Evolutionary conservation across 2,113 vertebrate genomes (phyloP), one percentile per base, ranked within the genome.

Genomic region (Panurus biarmicus): DNA sequence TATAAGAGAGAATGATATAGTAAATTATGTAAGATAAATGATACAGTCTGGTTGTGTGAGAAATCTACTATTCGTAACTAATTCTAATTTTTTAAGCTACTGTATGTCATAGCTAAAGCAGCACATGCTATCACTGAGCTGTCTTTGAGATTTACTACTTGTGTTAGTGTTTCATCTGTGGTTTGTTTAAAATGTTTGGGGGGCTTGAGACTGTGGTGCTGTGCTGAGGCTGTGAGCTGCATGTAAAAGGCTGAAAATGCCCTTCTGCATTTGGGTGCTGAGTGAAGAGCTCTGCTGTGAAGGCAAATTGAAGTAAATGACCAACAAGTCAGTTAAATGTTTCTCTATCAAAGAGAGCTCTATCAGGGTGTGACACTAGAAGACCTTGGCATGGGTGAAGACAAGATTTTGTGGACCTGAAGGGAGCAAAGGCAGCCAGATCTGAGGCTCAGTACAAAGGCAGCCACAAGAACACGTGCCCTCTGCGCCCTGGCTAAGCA

Each of bases 41-140:
- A 64, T 88, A 74, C 51, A 95, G 73, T 64, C 62, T 95, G 95
- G 85, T 87, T 89, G 70, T 92, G 91, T 95, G 87, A 96, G 95
- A 91, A 96, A 97, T 96, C 87, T 93, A 95, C 94, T 93, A 93
- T 91, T 93, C 25, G 17, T 88, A 97, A 96, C 90, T 96, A 97
- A 97, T 97, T 96, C 92, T 97, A 97, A 97, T 96, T 96, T 96
- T 94, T 94, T 93, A 94, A 96, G 91, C 51, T 54, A 86, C 84
- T 95, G 89, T 81, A 85, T 92, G 88, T 97, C 92, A 91, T 38
- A 97, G 90, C 95, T 94, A 96, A 97, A 95, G 92, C 84, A 22
- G 96, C 96, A 93, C 90, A 96, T 90, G 86, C 90, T 96, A 97
- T 97, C 95, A 90, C 95, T 58, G 94, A 96, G 94, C 89, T 97